Conservation (phyloP, 2,113 vertebrate species). For the rat (Rattus norvegicus) region GRCr8 NC_086024.1:41668001-41668500, state of each 20-base stretch:
- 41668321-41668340: not conserved
- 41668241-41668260: not conserved
- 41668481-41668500: not conserved
- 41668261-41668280: not conserved
- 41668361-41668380: no score
- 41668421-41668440: not conserved
- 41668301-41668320: not conserved
- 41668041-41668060: not conserved
- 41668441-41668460: not conserved
- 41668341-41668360: not conserved
- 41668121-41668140: not conserved
- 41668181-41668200: not conserved
- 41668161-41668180: not conserved
- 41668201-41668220: not conserved
- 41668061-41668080: no score
- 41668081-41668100: no score
- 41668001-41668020: not conserved
- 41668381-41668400: not conserved
- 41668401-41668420: not conserved
- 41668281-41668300: not conserved
- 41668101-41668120: not conserved
- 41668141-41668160: not conserved
- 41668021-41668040: not conserved
- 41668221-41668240: not conserved
- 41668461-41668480: not conserved